A percentile compares a stretch with the other conserved stretches of the same genome.
These are phyloP conservation scores for Pygoscelis antarcticus DNA, from an alignment of 2,113 vertebrate species.

Conservation along the genomic window DNA sequence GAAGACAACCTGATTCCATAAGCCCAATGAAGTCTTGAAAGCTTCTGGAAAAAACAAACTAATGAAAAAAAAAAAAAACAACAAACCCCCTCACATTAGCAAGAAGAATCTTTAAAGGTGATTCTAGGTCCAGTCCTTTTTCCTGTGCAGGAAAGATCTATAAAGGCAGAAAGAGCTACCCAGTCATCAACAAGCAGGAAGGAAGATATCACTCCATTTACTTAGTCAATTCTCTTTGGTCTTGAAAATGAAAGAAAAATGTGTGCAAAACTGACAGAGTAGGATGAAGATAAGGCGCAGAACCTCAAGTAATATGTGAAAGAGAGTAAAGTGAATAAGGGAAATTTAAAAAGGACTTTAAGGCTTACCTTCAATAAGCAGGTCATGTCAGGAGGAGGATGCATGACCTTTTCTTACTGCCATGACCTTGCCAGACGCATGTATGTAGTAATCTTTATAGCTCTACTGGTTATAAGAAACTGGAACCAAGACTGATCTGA, in stretches of 20 bases:
- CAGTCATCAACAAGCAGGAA: not conserved
- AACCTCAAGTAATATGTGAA: not conserved
- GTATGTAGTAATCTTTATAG: not conserved
- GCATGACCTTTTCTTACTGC: not conserved
- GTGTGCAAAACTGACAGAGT: not conserved
- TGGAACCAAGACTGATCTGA: not conserved
- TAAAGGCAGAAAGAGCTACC: not conserved
- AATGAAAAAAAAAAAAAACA: no score
- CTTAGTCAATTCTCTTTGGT: not conserved
- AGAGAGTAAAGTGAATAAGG: not conserved
- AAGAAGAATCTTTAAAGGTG: not conserved
- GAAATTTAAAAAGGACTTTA: not conserved
- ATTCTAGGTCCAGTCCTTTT: not conserved
- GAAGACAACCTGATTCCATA: not conserved
- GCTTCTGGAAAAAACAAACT: not conserved
- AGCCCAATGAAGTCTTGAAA: not conserved
- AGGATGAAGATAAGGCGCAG: not conserved
- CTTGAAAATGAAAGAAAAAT: not conserved
- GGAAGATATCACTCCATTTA: not conserved
- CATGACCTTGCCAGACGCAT: not conserved
- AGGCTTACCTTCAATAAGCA: not conserved
- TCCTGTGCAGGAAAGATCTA: not conserved
- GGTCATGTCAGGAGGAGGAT: not conserved
- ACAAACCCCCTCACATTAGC: rapidly evolving
- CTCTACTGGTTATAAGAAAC: not conserved